Conservation (phyloP, 2,797 vertebrate species). For the Halcyon leucocephala region DNA sequence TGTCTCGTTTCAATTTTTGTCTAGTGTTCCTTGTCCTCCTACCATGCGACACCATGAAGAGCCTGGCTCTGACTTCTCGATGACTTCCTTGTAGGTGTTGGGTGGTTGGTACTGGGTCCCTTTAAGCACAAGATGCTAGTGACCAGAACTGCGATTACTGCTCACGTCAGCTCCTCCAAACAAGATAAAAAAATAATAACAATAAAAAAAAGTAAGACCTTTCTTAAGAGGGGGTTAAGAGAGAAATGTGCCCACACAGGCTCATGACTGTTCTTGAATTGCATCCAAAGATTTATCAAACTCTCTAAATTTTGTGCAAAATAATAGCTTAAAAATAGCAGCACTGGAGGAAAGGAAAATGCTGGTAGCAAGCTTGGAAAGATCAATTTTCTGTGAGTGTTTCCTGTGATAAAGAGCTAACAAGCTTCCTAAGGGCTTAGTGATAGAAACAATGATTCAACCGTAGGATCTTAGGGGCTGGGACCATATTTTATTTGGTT, state of each 20-base stretch:
- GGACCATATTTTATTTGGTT: not conserved
- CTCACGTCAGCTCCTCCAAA: not conserved
- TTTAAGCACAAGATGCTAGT: not conserved
- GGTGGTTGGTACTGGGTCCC: not conserved
- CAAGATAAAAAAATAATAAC: not conserved
- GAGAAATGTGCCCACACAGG: not conserved
- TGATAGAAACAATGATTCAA: not conserved
- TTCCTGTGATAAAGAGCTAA: not conserved
- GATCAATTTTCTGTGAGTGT: not conserved
- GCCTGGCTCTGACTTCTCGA: not conserved
- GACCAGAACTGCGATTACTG: not conserved
- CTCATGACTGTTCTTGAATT: not conserved
- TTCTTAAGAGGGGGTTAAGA: not conserved
- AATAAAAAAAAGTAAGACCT: not conserved
- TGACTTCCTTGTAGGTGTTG: not conserved
- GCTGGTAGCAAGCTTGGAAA: not conserved
- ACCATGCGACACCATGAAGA: not conserved
- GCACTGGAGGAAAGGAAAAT: not conserved
- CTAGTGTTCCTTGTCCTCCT: not conserved
- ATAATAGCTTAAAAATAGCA: conserved; percentile 14
- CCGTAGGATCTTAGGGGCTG: not conserved
- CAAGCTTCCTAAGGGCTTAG: not conserved
- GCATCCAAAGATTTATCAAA: not conserved
- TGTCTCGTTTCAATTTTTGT: not conserved
- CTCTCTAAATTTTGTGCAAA: not conserved